phyloP scores from a whole-genome alignment of 1,140 invertebrate species.

The Drosophila cardini region DNA sequence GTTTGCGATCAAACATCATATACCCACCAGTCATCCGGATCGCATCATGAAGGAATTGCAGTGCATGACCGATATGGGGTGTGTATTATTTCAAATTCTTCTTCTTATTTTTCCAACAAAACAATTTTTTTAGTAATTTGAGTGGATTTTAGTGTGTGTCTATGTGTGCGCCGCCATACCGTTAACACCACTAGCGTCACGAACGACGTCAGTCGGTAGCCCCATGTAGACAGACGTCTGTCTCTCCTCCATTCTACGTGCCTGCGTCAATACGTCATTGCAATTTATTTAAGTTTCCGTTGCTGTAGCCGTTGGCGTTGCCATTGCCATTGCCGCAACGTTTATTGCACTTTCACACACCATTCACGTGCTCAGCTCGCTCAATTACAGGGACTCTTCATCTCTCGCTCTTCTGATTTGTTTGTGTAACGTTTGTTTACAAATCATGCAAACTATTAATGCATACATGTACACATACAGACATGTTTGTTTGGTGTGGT shows the following conservation, averaged over 20 bases:
- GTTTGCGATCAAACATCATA: conserved; percentile 93
- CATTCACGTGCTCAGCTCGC: conserved; percentile 70
- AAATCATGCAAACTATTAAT: conserved; percentile 18
- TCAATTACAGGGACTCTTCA: conserved; percentile 53
- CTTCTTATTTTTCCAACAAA: too few species aligned
- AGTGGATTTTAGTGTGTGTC: conserved; percentile 18
- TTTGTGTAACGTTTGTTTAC: conserved; percentile 66
- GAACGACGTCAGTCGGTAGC: conserved; percentile 67
- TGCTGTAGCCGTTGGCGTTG: conserved; percentile 20
- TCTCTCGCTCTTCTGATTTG: conserved; percentile 12
- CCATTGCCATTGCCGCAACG: conserved; percentile 42
- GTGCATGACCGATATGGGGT: conserved; percentile 92
- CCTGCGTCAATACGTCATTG: conserved; percentile 70
- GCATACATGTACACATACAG: not conserved
- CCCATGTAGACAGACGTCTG: conserved; percentile 13
- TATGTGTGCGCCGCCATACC: conserved; percentile 32
- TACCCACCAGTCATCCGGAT: conserved; percentile 92
- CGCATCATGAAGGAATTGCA: conserved; percentile 91
- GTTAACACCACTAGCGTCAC: conserved; percentile 69
- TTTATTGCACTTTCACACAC: conserved; percentile 83
- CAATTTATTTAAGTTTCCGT: conserved; percentile 71
- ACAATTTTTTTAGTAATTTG: not conserved
- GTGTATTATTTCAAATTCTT: conserved; percentile 68
- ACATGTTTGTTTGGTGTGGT: not conserved
- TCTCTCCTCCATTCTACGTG: conserved; percentile 38